Evolutionary conservation across 1,140 invertebrate species (phyloP), one percentile per base, ranked within the genome.

Genomic region (Hycleus phaleratus): DNA sequence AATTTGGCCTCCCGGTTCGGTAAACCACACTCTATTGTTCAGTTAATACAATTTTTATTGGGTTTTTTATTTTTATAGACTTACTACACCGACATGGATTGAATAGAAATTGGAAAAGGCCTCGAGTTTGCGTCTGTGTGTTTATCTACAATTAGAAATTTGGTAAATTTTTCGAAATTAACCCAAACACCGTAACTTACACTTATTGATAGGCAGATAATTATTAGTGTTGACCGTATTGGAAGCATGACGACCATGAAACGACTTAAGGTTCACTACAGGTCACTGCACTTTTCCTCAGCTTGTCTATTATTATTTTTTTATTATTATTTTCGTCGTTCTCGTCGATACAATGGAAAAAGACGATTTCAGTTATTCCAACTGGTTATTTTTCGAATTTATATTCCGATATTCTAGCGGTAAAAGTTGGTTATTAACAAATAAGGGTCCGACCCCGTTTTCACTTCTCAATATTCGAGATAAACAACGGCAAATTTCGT

Each of bases 1-100:
- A 81, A 67, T 8, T 75, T 68, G 2, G 71, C 67, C 43, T 70
- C 69, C 10, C 68, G 57, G 49, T 71, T 71, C 9, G 68, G 66
- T 40, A 67, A 32, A 5, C 69, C 69, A 56, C 69, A 71, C 58
- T 47, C 69, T 71, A 63, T 61, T 45, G 59, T 18, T 18, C 18
- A 18, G 18, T 18, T 18, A 18, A 1, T 18, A 18, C 18, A 18
- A 18, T 1, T 18, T 18, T 18, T 18, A 18, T 18, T 18, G 18
- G 18, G 1, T 18, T 18, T 18, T 18, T 18, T 1, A 62, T 47
- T 51, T 46, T 38, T 54, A 56, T 56, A 38, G 48, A 63, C 64
- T 65, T 61, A 65, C 64, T 65, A 49, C 64, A 65, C 56, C 53
- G 58, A 48, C 64, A 65, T 6, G 61, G 52, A 42, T 49, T 59